These are phyloP conservation scores for Hofmannophila pseudospretella DNA, from an alignment of 2,888 invertebrate genomes.

Conservation along the genomic window DNA sequence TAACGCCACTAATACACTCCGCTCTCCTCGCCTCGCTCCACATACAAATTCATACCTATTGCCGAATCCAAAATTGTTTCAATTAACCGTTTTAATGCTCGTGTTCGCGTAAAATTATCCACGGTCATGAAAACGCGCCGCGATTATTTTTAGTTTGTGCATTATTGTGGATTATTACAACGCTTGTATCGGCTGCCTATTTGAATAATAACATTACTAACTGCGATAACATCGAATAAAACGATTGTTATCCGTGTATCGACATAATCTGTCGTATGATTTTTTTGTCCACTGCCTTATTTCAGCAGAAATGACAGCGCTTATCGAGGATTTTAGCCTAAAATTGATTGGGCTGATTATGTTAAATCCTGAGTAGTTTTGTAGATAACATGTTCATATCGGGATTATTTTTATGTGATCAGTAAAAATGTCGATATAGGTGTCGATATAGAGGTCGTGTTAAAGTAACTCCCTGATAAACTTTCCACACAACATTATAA, in stretches of 20 bases:
- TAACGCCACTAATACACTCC: constrained; percentile 47
- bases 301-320: constrained; percentile 38
- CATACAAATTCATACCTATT: constrained; percentile 8
- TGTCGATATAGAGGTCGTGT: constrained; percentile 38
- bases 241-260: constrained; percentile 33
- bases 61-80: constrained; percentile 30
- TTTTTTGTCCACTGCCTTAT: constrained; percentile 46
- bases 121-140: constrained; percentile 33
- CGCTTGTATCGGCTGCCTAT: constrained; percentile 36
- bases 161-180: constrained; percentile 39
- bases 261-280: constrained; percentile 43
- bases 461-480: constrained; percentile 20
- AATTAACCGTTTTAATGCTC: constrained; percentile 25
- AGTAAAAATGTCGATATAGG: constrained; percentile 45
- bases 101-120: constrained; percentile 44
- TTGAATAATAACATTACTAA: constrained; percentile 43
- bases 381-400: constrained; percentile 35
- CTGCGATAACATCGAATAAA: constrained; percentile 32
- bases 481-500: neutral
- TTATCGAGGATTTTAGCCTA: constrained; percentile 54
- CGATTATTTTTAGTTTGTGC: constrained; percentile 47
- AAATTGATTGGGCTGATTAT: constrained; percentile 64
- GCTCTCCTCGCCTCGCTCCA: constrained; percentile 15
- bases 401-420: constrained; percentile 49
- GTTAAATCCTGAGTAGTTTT: constrained; percentile 24